A percentile compares a stretch with the other conserved stretches of the same genome.
These are phyloP conservation scores for Heloderma charlesbogerti DNA, from an alignment of 2,113 vertebrate species.

Conservation along the genomic window DNA sequence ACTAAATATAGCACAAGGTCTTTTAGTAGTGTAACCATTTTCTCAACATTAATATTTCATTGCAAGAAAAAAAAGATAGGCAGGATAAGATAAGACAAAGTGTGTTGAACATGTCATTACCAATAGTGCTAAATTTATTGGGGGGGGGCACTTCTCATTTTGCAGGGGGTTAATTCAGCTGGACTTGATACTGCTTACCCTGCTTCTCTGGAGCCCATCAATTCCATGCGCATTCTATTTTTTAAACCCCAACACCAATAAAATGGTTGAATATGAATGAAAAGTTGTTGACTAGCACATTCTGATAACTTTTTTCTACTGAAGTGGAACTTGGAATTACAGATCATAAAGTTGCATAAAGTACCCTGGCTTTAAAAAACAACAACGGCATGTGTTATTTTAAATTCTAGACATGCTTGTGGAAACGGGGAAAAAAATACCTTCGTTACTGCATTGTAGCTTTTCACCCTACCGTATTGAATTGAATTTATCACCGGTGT, in stretches of 20 bases:
- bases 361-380: slow-evolving; percentile 4
- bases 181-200: slow-evolving; percentile 46
- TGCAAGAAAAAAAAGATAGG: slow-evolving; percentile 42
- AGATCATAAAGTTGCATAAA: slow-evolving; percentile 13
- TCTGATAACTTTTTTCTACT: slow-evolving; percentile 32
- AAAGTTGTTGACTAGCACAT: slow-evolving; percentile 36
- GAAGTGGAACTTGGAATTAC: slow-evolving; percentile 53
- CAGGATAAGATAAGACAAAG: slow-evolving; percentile 71
- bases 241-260: too few relatives aligned
- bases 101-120: slow-evolving; percentile 72
- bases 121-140: slow-evolving; percentile 73
- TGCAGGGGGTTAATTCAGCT: slow-evolving; percentile 10
- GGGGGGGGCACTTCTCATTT: slow-evolving; percentile 7
- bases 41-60: slow-evolving; percentile 80
- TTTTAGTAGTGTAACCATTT: slow-evolving; percentile 71
- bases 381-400: slow-evolving; percentile 7
- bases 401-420: slow-evolving; percentile 44
- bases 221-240: slow-evolving; percentile 27
- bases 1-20: slow-evolving; percentile 70
- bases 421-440: slow-evolving; percentile 21
- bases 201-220: slow-evolving; percentile 58
- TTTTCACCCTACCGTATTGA: background rate
- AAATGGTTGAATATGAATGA: background rate
- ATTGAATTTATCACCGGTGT: background rate
- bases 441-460: slow-evolving; percentile 42